Evolutionary conservation across 2,113 vertebrate genomes (phyloP).

Genomic region (Gadus chalcogrammus): DNA sequence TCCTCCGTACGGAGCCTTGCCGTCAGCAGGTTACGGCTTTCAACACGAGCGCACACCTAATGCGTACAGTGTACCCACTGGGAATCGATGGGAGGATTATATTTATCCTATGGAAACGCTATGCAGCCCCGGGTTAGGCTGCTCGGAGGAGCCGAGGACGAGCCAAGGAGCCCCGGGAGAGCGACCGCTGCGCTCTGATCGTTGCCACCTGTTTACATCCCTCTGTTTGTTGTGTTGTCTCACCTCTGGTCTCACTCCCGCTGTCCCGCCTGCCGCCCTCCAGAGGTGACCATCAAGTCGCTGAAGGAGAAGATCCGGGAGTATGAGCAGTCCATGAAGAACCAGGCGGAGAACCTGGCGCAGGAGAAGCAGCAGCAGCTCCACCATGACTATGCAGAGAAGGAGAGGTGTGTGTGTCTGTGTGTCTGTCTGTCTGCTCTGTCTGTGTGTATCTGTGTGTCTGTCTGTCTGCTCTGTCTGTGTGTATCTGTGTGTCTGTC

Average conservation of each 20-base stretch:
- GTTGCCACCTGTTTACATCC: too few relatives aligned
- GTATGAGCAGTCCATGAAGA: conserved; percentile 96
- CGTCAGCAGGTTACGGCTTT: conserved; percentile 64
- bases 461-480: too few relatives aligned
- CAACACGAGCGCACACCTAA: conserved; percentile 61
- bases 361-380: conserved; percentile 95
- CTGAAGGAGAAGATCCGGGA: conserved; percentile 99
- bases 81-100: conserved; percentile 45
- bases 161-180: too few relatives aligned
- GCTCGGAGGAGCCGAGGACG: too few relatives aligned
- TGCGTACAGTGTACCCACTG: conserved; percentile 60
- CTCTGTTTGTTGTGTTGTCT: too few relatives aligned
- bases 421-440: too few relatives aligned
- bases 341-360: conserved; percentile 91
- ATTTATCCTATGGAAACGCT: not conserved
- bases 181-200: too few relatives aligned
- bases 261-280: conserved; percentile 25
- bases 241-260: not conserved
- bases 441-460: conserved; percentile 23
- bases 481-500: too few relatives aligned
- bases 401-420: conserved; percentile 77
- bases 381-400: conserved; percentile 96
- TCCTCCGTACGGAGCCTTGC: conserved; percentile 46
- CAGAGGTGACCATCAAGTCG: conserved; percentile 98
- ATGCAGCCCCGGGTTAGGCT: too few relatives aligned